These are phyloP conservation scores for Gambelia wislizenii DNA, from an alignment of 2,797 vertebrate genomes.

Conservation along the genomic window DNA sequence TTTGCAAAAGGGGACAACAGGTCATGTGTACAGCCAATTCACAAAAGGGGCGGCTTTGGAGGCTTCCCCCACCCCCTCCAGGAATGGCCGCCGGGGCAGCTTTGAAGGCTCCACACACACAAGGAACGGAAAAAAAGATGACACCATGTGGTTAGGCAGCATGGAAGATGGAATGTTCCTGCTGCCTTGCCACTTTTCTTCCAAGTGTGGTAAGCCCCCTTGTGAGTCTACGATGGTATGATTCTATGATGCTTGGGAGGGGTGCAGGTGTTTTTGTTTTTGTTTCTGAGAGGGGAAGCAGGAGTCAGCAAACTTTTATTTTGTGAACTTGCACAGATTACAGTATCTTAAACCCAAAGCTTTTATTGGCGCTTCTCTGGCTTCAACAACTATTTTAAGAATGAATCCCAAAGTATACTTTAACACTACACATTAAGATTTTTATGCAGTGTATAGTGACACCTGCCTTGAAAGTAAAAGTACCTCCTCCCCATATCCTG, in stretches of 20 bases:
- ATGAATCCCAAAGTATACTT: conserved; percentile 49
- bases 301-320: not conserved
- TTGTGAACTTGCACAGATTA: not conserved
- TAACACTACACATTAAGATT: conserved; percentile 64
- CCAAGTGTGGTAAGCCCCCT: too few species aligned
- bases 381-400: conserved; percentile 66
- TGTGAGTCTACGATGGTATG: not conserved
- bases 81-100: too few species aligned
- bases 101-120: too few species aligned
- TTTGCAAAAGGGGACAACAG: too few species aligned
- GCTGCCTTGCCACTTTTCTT: too few species aligned
- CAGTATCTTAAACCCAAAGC: not conserved
- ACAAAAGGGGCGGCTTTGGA: too few species aligned
- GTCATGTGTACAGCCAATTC: too few species aligned
- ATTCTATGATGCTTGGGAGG: not conserved
- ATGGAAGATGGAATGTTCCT: too few species aligned
- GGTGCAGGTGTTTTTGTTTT: not conserved
- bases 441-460: conserved; percentile 76
- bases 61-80: too few species aligned
- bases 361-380: conserved; percentile 46
- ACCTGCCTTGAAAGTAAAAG: conserved; percentile 49
- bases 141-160: too few species aligned
- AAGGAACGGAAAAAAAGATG: too few species aligned
- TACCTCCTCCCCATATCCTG: conserved; percentile 31
- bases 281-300: not conserved